Evolutionary conservation across 2,113 vertebrate species (phyloP).

Genomic region (Poecilia latipinna): DNA sequence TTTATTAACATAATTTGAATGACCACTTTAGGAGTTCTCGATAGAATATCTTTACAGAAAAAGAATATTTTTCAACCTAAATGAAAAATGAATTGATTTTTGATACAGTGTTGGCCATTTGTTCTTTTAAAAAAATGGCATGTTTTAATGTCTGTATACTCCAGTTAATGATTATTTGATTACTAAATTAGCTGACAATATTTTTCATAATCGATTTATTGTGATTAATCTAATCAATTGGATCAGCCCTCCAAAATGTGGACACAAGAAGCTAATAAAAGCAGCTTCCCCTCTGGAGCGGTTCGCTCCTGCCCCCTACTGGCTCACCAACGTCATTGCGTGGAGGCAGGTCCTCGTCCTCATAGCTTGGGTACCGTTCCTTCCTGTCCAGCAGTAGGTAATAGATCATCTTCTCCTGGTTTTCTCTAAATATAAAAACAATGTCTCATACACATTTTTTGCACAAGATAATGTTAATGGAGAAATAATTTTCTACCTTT

Average conservation of each 20-base stretch:
- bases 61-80: no score
- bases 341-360: constrained; percentile 91
- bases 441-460: neutral
- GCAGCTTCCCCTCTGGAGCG: constrained; percentile 4
- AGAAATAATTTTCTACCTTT: neutral
- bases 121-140: no score
- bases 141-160: no score
- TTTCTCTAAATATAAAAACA: constrained; percentile 80
- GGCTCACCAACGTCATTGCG: constrained; percentile 89
- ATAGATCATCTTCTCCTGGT: constrained; percentile 96
- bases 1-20: no score
- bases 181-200: no score
- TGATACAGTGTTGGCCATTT: no score
- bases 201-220: no score
- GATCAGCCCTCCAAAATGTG: neutral
- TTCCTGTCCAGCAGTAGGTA: constrained; percentile 92
- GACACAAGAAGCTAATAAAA: constrained; percentile 2
- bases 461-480: neutral
- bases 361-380: constrained; percentile 92
- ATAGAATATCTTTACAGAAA: no score
- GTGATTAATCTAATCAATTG: no score
- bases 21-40: no score
- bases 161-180: no score
- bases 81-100: no score
- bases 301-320: constrained; percentile 56